phyloP scores from a whole-genome alignment of 2,113 vertebrate species.

The Cephalopholis sonnerati region DNA sequence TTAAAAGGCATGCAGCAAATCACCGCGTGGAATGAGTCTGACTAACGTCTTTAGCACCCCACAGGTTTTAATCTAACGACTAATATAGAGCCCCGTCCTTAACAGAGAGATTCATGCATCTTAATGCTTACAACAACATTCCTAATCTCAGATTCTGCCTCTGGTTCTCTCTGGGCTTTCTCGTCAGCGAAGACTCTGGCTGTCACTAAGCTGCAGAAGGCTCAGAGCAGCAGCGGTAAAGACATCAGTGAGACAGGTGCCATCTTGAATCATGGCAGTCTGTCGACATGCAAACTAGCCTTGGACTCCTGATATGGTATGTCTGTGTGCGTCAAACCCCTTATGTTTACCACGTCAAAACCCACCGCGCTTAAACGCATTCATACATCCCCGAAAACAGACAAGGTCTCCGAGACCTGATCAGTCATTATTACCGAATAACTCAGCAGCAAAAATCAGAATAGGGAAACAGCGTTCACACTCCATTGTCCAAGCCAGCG shows the following conservation, averaged over 20 bases:
- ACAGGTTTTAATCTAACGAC: slow-evolving; percentile 68
- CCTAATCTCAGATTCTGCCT: slow-evolving; percentile 58
- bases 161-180: slow-evolving; percentile 54
- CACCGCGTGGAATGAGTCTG: slow-evolving; percentile 34
- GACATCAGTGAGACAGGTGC: slow-evolving; percentile 73
- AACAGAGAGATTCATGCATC: slow-evolving; percentile 45
- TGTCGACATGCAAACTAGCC: slow-evolving; percentile 67
- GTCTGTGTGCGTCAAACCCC: slow-evolving; percentile 23
- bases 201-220: slow-evolving; percentile 48
- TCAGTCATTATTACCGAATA: slow-evolving; percentile 53
- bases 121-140: slow-evolving; percentile 50
- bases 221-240: slow-evolving; percentile 56
- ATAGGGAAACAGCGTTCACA: slow-evolving; percentile 54
- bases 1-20: slow-evolving; percentile 67
- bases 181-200: slow-evolving; percentile 42
- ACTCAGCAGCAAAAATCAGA: slow-evolving; percentile 51
- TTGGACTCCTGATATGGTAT: slow-evolving; percentile 47
- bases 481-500: slow-evolving; percentile 66
- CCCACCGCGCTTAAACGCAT: slow-evolving; percentile 2
- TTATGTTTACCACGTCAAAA: slow-evolving; percentile 54
- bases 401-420: slow-evolving; percentile 32
- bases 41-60: slow-evolving; percentile 58
- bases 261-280: slow-evolving; percentile 76
- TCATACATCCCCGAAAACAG: slow-evolving; percentile 13
- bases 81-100: slow-evolving; percentile 43